phyloP scores from a whole-genome alignment of 2,888 invertebrate species.

The Ochropacha duplaris region DNA sequence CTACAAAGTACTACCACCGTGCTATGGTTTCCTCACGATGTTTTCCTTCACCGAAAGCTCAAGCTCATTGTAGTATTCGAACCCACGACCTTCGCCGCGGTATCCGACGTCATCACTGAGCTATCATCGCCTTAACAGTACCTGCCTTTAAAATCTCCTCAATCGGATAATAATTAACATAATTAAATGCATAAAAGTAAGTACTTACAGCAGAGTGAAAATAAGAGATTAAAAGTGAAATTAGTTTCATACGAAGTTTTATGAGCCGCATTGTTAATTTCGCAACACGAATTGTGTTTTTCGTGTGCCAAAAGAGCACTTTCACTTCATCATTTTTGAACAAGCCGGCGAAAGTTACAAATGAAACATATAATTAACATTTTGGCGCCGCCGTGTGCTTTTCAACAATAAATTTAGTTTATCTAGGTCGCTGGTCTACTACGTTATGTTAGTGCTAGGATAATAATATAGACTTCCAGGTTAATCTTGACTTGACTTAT shows the following conservation, averaged over 20 bases:
- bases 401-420: constrained; percentile 1
- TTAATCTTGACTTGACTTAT: no score
- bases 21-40: no score
- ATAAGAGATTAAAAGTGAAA: neutral
- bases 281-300: neutral
- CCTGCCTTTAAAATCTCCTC: neutral
- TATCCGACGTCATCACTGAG: no score
- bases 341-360: neutral
- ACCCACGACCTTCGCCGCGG: no score
- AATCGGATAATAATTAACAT: neutral
- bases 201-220: neutral
- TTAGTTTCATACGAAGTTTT: neutral
- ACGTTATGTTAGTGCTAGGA: neutral
- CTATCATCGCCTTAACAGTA: no score
- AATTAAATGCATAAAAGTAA: neutral
- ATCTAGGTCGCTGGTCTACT: neutral
- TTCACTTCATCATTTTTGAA: neutral
- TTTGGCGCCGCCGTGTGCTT: neutral
- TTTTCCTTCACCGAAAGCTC: no score
- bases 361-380: constrained; percentile 4
- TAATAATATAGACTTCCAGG: neutral
- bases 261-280: neutral
- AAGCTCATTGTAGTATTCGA: no score
- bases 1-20: no score
- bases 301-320: neutral